A percentile compares a stretch with the other conserved stretches of the same genome.
Evolutionary conservation across 2,797 vertebrate genomes (phyloP).

Genomic region (Allobates femoralis): DNA sequence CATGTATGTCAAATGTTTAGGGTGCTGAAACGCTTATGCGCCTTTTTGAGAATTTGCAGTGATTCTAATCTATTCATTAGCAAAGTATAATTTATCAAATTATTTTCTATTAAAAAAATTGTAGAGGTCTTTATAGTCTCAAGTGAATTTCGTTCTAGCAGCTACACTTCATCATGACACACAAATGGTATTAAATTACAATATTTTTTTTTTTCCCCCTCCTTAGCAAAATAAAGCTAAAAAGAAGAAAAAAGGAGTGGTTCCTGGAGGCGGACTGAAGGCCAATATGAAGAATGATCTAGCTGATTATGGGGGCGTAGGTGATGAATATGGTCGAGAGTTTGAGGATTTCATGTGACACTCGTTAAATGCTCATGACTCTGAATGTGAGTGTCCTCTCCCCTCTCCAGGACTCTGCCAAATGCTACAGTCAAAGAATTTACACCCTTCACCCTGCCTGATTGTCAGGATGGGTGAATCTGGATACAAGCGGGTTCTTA

Average conservation of each 20-base stretch:
- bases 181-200: no score
- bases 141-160: no score
- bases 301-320: slow-evolving; percentile 88
- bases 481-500: slow-evolving; percentile 50
- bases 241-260: slow-evolving; percentile 96
- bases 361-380: slow-evolving; percentile 11
- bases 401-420: slow-evolving; percentile 87
- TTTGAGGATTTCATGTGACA: slow-evolving; percentile 99
- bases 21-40: no score
- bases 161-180: no score
- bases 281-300: slow-evolving; percentile 93
- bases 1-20: no score
- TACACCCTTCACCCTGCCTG: slow-evolving; percentile 21
- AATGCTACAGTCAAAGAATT: slow-evolving; percentile 89
- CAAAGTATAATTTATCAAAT: no score
- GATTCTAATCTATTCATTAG: no score
- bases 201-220: slow-evolving; percentile 45
- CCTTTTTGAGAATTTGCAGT: no score
- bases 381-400: slow-evolving; percentile 68
- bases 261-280: slow-evolving; percentile 92
- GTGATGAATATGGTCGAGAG: slow-evolving; percentile 91
- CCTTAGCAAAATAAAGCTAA: slow-evolving; percentile 91
- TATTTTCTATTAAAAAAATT: no score
- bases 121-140: no score
- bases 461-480: slow-evolving; percentile 29